A percentile compares a stretch with the other conserved stretches of the same genome.
phyloP scores from a whole-genome alignment of 2,113 vertebrate genomes.

The Corythornis madagascariensis region DNA sequence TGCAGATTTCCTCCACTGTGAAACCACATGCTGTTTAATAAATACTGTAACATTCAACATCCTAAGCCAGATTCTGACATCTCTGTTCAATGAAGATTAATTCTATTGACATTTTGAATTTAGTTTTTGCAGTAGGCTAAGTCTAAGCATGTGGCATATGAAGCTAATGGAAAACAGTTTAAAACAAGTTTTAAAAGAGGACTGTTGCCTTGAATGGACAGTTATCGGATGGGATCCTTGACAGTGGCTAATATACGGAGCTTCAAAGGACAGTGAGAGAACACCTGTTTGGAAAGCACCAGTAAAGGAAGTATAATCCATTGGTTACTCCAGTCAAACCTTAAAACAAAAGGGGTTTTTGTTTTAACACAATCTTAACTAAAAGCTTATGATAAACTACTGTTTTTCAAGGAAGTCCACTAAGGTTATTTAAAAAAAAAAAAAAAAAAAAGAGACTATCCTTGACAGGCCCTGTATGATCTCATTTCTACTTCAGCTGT shows the following conservation, averaged over 20 bases:
- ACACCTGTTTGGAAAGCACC: slow-evolving; percentile 16
- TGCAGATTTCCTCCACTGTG: background rate
- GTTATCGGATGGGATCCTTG: background rate
- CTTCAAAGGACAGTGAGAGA: background rate
- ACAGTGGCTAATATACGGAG: background rate
- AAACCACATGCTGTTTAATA: background rate
- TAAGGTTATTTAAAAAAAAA: background rate
- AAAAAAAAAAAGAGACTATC: background rate
- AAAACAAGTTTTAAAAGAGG: background rate
- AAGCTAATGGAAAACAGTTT: background rate
- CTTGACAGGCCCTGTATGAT: slow-evolving; percentile 46
- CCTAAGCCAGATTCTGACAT: background rate
- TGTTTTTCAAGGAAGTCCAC: slow-evolving; percentile 29
- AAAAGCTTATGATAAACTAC: slow-evolving; percentile 48
- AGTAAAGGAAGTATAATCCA: background rate
- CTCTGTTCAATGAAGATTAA: background rate
- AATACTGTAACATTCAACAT: background rate
- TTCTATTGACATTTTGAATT: background rate
- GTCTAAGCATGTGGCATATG: background rate
- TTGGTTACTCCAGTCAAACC: background rate
- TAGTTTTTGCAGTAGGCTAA: background rate
- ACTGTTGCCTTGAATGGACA: background rate
- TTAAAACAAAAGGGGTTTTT: slow-evolving; percentile 13
- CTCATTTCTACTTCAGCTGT: slow-evolving; percentile 61
- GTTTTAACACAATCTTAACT: slow-evolving; percentile 40